Evolutionary conservation across 2,888 invertebrate species (phyloP).

Genomic region (Stomorhina lunata): DNA sequence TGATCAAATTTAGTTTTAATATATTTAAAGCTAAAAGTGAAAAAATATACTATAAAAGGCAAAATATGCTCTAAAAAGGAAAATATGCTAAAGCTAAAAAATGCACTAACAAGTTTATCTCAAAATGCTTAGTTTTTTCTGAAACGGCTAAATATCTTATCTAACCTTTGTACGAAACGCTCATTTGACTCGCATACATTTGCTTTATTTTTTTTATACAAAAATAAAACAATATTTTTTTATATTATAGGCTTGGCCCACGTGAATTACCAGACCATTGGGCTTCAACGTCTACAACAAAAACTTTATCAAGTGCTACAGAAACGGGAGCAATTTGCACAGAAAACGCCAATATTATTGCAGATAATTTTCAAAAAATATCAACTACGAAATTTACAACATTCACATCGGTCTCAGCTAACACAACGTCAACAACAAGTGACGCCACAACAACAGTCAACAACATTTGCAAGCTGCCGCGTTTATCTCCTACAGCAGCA

Average conservation of each 20-base stretch:
- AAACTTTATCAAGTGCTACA: slow-evolving; percentile 53
- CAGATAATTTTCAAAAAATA: slow-evolving; percentile 36
- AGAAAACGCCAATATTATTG: slow-evolving; percentile 12
- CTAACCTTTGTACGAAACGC: too few species aligned
- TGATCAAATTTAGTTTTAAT: too few species aligned
- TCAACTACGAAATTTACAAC: slow-evolving; percentile 65
- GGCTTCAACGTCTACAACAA: slow-evolving; percentile 71
- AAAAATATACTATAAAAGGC: too few species aligned
- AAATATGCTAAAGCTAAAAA: too few species aligned
- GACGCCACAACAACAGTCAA: slow-evolving; percentile 37
- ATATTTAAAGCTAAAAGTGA: too few species aligned
- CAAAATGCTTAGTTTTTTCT: too few species aligned
- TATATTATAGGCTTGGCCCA: slow-evolving; percentile 88
- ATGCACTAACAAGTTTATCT: too few species aligned
- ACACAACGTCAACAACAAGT: slow-evolving; percentile 59
- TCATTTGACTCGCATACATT: background rate
- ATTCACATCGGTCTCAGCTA: slow-evolving; percentile 48
- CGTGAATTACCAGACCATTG: slow-evolving; percentile 87
- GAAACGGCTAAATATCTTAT: too few species aligned
- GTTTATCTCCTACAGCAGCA: slow-evolving; percentile 79
- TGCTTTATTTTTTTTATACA: too few species aligned
- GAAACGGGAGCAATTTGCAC: slow-evolving; percentile 46
- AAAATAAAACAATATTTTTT: background rate
- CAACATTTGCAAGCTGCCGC: slow-evolving; percentile 81
- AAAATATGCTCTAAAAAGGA: too few species aligned